These are phyloP conservation scores for Premnoplex brunnescens DNA, from an alignment of 2,797 vertebrate genomes.

Conservation along the genomic window DNA sequence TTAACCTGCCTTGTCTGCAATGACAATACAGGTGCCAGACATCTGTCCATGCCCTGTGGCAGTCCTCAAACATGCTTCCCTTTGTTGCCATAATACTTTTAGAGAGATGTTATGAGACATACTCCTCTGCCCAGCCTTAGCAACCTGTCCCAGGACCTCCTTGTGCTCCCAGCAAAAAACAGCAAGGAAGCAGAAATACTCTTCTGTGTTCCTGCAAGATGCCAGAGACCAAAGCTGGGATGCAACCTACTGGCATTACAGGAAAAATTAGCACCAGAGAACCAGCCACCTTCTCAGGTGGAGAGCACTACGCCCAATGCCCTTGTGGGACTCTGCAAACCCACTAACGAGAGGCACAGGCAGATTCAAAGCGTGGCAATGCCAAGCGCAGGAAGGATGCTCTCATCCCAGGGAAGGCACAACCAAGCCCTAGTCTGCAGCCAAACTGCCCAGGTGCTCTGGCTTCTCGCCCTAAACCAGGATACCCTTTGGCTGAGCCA, in stretches of 20 bases:
- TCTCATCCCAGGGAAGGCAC: not conserved
- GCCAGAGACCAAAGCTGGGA: not conserved
- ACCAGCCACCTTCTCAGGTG: not conserved
- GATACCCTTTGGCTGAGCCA: slow-evolving; percentile 13
- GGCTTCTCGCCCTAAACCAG: not conserved
- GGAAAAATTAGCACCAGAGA: not conserved
- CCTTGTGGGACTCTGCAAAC: accelerated
- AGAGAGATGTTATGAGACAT: not conserved
- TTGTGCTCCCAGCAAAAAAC: not conserved
- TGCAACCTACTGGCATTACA: not conserved
- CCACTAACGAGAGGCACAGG: not conserved
- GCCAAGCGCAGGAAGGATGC: not conserved
- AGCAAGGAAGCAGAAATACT: not conserved
- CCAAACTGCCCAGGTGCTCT: slow-evolving; percentile 51
- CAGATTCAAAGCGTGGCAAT: accelerated
- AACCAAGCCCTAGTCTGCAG: not conserved
- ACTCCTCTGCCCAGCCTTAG: not conserved
- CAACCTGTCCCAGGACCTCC: not conserved
- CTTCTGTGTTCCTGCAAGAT: not conserved
- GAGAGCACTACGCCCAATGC: accelerated
- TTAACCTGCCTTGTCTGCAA: not conserved
- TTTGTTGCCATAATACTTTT: not conserved
- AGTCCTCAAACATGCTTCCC: not conserved
- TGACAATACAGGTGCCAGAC: not conserved
- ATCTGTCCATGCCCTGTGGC: not conserved